Evolutionary conservation across 1,140 invertebrate genomes (phyloP).

Genomic region (Philotrypesis tridentata): DNA sequence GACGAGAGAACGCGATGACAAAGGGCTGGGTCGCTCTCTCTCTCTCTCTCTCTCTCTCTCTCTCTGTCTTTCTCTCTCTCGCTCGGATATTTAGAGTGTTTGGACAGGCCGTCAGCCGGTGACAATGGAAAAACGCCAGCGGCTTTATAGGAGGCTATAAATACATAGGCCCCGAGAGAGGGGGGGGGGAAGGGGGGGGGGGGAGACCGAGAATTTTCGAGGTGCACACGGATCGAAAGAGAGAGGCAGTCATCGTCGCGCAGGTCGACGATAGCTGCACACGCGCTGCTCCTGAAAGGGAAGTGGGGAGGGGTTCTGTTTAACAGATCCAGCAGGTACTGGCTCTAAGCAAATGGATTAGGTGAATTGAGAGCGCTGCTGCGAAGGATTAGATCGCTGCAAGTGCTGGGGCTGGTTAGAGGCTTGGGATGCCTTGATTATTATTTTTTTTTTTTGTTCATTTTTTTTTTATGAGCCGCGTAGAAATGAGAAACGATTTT

Average conservation of each 20-base stretch:
- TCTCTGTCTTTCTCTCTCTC: too few relatives aligned
- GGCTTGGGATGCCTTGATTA: too few relatives aligned
- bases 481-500: too few relatives aligned
- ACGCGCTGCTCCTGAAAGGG: not conserved
- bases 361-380: not conserved
- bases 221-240: not conserved
- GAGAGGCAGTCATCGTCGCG: not conserved
- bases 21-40: too few relatives aligned
- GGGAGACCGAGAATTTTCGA: not conserved
- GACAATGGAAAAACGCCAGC: constrained; percentile 60
- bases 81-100: constrained; percentile 64
- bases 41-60: too few relatives aligned
- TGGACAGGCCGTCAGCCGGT: constrained; percentile 63
- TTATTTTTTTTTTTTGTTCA: too few relatives aligned
- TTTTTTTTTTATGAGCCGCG: too few relatives aligned
- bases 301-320: not conserved
- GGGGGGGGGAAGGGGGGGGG: too few relatives aligned
- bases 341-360: not conserved
- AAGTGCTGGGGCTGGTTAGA: not conserved
- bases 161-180: constrained; percentile 25
- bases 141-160: constrained; percentile 54
- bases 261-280: not conserved
- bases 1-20: not conserved
- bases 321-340: constrained; percentile 21
- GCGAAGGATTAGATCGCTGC: not conserved